These are phyloP conservation scores for Odontesthes bonariensis DNA, from an alignment of 2,113 vertebrate species.

Conservation along the genomic window DNA sequence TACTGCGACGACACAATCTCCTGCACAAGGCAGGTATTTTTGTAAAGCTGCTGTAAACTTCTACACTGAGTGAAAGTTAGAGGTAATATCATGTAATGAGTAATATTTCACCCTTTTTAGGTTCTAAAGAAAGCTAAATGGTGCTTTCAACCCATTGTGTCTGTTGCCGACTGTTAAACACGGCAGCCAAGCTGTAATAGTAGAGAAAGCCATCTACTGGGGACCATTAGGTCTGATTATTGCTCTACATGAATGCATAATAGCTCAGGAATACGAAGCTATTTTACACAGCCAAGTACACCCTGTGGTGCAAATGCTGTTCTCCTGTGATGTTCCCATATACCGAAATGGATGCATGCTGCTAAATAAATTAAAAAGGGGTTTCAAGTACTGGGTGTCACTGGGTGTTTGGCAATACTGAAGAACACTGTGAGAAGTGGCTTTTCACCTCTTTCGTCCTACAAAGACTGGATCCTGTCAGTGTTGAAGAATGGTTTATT, in stretches of 20 bases:
- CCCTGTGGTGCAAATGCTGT: slow-evolving; percentile 51
- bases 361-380: slow-evolving; percentile 67
- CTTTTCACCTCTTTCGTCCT: slow-evolving; percentile 19
- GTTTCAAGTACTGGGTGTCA: slow-evolving; percentile 42
- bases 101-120: slow-evolving; percentile 60
- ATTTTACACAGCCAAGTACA: slow-evolving; percentile 61
- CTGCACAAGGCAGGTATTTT: neutral
- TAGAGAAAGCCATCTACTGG: slow-evolving; percentile 60
- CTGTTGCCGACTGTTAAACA: slow-evolving; percentile 63
- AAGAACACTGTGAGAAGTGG: slow-evolving; percentile 16
- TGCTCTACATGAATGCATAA: slow-evolving; percentile 70
- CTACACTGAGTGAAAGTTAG: slow-evolving; percentile 27
- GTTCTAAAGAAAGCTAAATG: slow-evolving; percentile 53
- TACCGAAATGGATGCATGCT: slow-evolving; percentile 38
- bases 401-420: slow-evolving; percentile 11
- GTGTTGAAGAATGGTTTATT: slow-evolving; percentile 45
- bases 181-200: slow-evolving; percentile 62
- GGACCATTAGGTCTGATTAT: slow-evolving; percentile 72
- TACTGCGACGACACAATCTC: neutral
- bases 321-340: slow-evolving; percentile 27
- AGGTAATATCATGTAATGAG: slow-evolving; percentile 48
- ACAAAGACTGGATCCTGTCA: slow-evolving; percentile 32
- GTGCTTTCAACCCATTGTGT: slow-evolving; percentile 61
- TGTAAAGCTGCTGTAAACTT: slow-evolving; percentile 15
- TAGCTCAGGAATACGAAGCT: slow-evolving; percentile 58